Base-by-base conservation (phyloP, 2,797 vertebrate genomes). In the Microctenopoma stevenorrisi region DNA sequence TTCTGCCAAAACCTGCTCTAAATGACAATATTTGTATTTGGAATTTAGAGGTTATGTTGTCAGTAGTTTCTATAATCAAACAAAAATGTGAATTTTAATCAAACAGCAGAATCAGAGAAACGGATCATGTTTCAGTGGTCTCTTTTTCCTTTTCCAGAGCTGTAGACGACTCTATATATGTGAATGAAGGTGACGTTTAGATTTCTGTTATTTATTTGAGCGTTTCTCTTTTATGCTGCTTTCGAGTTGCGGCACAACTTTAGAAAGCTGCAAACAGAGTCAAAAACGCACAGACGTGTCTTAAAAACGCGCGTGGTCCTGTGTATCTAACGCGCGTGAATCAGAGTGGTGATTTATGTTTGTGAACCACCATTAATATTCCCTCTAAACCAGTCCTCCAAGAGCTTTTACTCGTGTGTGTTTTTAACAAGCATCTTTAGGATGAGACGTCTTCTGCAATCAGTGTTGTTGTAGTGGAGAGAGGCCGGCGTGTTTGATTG, bases 401-500 rank as follows among this genome's bases (percentile, higher is more conserved):
- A 61, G 30, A 72, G 7, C 18, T 56, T 53, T 53, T 57, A 30
- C 2, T 67, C 48, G 28, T 22, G 30, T 44, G 48, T 64, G 37
- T 77, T 49, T 77, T 46, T 46, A 60, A 51, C n/a, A 51, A 55
- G 47, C 35, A 49, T 80, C 59, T 83, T 79, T 67, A 64, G 50
- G 59, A 77, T 62, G 61, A 84, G 83, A 84, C 48, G 57, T 88
- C 89, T 89, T 74, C 69, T 79, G 85, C 79, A 92, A 90, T 91
- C 89, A 91, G 78, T 60, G 53, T 63, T 59, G 78, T 79, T 78
- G 85, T 72, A 49, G 84, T 80, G 67, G 69, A 60, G 57, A 68
- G 68, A 72, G 66, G 73, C 54, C 62, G 22, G 52, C 70, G 76
- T 73, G 68, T 89, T 82, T 92, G 91, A 92, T 92, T 92, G 90